phyloP scores from a whole-genome alignment of 1,140 invertebrate species.

The Nephotettix cincticeps region DNA sequence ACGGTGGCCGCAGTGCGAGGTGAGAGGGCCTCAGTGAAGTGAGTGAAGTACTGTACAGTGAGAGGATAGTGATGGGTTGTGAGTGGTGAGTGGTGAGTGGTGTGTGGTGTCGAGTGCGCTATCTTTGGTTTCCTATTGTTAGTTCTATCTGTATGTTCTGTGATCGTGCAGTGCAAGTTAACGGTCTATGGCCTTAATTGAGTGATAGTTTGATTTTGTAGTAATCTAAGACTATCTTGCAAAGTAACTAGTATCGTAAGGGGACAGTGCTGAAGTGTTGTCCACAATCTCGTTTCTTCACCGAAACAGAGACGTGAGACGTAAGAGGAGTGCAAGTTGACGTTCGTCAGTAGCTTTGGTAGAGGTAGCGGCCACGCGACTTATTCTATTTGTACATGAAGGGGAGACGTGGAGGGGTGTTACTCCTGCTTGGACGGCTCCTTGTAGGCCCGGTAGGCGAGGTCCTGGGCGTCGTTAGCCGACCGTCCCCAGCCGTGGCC shows the following conservation, averaged over 20 bases:
- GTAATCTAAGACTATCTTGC: too few relatives aligned
- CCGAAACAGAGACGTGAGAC: too few relatives aligned
- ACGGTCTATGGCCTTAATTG: too few relatives aligned
- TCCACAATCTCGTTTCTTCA: too few relatives aligned
- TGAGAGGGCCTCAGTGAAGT: neutral
- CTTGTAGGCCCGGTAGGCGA: conserved; percentile 62
- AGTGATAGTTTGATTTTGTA: too few relatives aligned
- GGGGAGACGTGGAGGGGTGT: neutral
- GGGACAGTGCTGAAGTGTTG: too few relatives aligned
- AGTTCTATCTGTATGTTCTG: too few relatives aligned
- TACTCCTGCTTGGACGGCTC: conserved; percentile 30
- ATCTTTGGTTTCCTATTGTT: neutral
- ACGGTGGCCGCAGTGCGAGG: neutral
- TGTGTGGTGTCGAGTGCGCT: neutral
- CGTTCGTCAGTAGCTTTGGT: neutral
- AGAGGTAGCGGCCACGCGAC: neutral
- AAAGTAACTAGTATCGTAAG: too few relatives aligned
- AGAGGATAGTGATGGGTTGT: too few relatives aligned
- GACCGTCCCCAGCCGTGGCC: conserved; percentile 56
- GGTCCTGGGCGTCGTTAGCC: conserved; percentile 56
- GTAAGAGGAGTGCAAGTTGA: too few relatives aligned
- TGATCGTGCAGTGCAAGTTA: too few relatives aligned
- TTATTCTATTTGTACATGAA: conserved; percentile 19
- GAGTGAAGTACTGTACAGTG: too few relatives aligned
- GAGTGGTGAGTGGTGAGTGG: neutral